Evolutionary conservation across 2,797 vertebrate genomes (phyloP).

Genomic region (Falco naumanni): DNA sequence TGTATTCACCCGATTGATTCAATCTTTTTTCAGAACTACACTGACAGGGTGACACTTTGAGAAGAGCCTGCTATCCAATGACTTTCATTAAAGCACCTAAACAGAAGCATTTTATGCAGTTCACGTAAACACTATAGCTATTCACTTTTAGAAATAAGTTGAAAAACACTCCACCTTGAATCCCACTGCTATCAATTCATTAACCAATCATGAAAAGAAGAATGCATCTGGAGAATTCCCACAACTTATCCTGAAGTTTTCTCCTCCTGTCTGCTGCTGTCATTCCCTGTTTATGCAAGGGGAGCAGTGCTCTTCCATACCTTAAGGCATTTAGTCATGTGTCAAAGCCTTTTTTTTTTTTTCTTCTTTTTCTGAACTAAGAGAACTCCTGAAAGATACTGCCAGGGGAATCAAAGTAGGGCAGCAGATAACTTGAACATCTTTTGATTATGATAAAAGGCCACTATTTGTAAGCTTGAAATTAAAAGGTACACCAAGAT

Average conservation of each 20-base stretch:
- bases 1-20: neutral
- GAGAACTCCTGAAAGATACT: neutral
- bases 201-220: neutral
- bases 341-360: neutral
- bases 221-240: neutral
- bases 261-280: neutral
- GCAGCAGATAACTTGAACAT: neutral
- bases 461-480: neutral
- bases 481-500: neutral
- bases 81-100: neutral
- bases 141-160: neutral
- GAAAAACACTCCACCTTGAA: neutral
- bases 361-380: neutral
- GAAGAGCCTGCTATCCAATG: neutral
- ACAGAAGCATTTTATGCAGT: neutral
- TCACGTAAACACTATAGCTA: neutral
- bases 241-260: neutral
- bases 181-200: neutral
- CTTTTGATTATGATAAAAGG: neutral
- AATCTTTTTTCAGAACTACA: neutral
- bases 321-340: neutral
- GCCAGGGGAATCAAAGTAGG: conserved; percentile 6
- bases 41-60: neutral
- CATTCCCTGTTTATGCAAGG: neutral
- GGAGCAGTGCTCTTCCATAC: neutral